phyloP scores from a whole-genome alignment of 1,140 invertebrate genomes.

The Sipha flava region DNA sequence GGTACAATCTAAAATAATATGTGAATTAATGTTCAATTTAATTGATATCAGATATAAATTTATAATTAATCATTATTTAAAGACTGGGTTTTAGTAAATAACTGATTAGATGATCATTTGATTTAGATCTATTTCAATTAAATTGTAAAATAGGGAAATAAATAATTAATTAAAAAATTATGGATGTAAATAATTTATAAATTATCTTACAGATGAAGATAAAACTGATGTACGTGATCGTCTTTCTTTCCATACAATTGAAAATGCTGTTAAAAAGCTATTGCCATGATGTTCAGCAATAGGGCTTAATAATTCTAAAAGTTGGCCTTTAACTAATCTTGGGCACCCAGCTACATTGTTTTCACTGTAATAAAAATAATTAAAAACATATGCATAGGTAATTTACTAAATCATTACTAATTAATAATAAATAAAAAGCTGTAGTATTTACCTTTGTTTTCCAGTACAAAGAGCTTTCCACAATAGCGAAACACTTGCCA shows the following conservation, averaged over 20 bases:
- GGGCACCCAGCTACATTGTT: constrained; percentile 50
- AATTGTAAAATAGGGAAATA: no score
- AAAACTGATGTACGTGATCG: constrained; percentile 40
- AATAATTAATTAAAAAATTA: neutral
- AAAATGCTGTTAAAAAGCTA: constrained; percentile 73
- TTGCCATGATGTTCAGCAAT: constrained; percentile 76
- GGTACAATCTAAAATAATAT: constrained; percentile 49
- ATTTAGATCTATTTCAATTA: no score
- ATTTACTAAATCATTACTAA: neutral
- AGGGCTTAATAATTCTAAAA: constrained; percentile 78
- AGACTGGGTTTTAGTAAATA: no score
- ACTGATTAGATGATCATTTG: no score
- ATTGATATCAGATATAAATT: no score
- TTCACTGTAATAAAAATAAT: constrained; percentile 12
- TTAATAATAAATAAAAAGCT: neutral
- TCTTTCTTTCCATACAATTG: constrained; percentile 81
- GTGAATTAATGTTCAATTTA: no score
- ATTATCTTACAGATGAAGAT: constrained; percentile 2
- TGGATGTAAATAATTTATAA: neutral
- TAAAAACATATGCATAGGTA: no score
- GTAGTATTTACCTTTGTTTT: constrained; percentile 45
- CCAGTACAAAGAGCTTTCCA: constrained; percentile 61
- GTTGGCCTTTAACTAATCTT: constrained; percentile 62
- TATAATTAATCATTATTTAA: no score
- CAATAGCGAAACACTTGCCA: constrained; percentile 67